phyloP scores from a whole-genome alignment of 1,140 invertebrate genomes.

The Archivesica marissinica region DNA sequence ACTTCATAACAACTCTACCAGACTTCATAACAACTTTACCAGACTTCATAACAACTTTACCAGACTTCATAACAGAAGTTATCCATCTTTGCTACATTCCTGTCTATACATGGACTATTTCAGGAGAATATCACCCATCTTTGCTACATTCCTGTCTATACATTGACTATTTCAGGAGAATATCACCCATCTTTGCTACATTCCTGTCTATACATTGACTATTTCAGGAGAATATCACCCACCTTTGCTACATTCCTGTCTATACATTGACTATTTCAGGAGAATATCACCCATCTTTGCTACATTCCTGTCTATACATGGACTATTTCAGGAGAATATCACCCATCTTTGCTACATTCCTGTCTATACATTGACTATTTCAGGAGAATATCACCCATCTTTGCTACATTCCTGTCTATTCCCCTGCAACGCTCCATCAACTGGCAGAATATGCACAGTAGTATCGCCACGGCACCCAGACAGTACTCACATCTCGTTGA shows the following conservation, averaged over 20 bases:
- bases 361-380: conserved; percentile 75
- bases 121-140: no score
- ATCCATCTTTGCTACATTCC: no score
- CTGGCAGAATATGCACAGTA: conserved; percentile 68
- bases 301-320: conserved; percentile 75
- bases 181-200: no score
- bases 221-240: no score
- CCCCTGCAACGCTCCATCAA: conserved; percentile 72
- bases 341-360: conserved; percentile 74
- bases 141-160: no score
- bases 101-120: no score
- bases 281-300: conserved; percentile 77
- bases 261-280: conserved; percentile 68
- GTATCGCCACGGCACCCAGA: conserved; percentile 64
- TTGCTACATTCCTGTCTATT: conserved; percentile 75
- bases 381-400: conserved; percentile 77
- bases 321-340: conserved; percentile 76
- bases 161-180: no score
- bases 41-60: no score
- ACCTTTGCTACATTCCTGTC: no score
- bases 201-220: no score
- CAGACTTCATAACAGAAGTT: not conserved
- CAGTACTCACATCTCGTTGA: conserved; percentile 76
- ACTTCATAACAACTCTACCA: no score
- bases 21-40: no score